phyloP scores from a whole-genome alignment of 2,113 vertebrate species.

The Rhinolophus sinicus region DNA sequence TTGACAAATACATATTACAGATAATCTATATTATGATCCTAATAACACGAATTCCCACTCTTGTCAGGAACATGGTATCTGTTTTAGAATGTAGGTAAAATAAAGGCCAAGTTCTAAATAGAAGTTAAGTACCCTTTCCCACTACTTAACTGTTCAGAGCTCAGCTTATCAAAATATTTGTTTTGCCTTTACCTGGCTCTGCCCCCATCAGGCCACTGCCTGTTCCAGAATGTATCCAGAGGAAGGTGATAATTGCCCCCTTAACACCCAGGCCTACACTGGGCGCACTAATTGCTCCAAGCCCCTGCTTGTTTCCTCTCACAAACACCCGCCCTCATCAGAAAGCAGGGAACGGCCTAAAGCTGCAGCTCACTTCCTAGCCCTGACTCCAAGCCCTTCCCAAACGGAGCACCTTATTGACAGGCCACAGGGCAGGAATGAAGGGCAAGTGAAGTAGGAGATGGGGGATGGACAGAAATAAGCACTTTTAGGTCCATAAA shows the following conservation, averaged over 20 bases:
- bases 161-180: conserved; percentile 55
- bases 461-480: not conserved
- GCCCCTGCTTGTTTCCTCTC: conserved; percentile 4
- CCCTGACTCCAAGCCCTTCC: not conserved
- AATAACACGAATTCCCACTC: not conserved
- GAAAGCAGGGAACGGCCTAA: not conserved
- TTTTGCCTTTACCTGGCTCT: conserved; percentile 45
- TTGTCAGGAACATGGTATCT: not conserved
- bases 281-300: not conserved
- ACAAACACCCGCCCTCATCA: not conserved
- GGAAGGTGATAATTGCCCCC: conserved; percentile 58
- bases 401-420: not conserved
- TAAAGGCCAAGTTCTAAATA: not conserved
- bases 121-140: not conserved
- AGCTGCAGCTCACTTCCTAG: not conserved
- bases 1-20: not conserved
- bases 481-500: not conserved
- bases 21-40: not conserved
- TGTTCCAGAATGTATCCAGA: conserved; percentile 6
- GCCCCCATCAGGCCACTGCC: not conserved
- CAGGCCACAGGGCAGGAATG: not conserved
- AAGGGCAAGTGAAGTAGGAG: not conserved
- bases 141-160: not conserved
- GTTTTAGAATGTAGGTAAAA: conserved; percentile 15
- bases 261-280: not conserved